phyloP scores from a whole-genome alignment of 2,113 vertebrate species.

The Aegotheles bennettii region DNA sequence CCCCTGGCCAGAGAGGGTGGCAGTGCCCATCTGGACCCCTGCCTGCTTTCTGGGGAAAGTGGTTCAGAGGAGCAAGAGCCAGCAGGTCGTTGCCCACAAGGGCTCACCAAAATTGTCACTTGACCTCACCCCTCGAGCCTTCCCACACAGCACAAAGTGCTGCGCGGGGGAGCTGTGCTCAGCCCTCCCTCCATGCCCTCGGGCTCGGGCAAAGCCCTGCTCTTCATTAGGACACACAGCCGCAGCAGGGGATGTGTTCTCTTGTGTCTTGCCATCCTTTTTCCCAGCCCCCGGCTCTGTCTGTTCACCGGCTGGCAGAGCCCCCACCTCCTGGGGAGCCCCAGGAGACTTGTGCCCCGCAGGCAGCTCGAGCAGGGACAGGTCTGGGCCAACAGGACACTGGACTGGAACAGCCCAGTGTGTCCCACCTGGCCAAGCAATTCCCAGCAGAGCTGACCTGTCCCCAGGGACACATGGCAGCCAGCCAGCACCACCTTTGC shows the following conservation, averaged over 20 bases:
- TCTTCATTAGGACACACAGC: not conserved
- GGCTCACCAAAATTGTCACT: not conserved
- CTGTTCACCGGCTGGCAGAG: not conserved
- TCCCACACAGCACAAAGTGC: fast-evolving
- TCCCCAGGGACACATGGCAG: not conserved
- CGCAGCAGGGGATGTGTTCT: slow-evolving; percentile 28
- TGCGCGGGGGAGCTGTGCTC: not conserved
- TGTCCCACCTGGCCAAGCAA: not conserved
- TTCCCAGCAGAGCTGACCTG: not conserved
- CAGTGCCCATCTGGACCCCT: not conserved
- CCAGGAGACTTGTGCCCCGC: fast-evolving
- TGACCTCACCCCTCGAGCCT: not conserved
- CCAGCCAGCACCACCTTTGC: not conserved
- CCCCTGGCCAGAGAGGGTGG: not conserved
- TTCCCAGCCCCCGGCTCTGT: not conserved
- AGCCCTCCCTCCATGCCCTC: not conserved
- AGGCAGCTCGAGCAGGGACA: fast-evolving
- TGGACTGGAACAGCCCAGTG: fast-evolving
- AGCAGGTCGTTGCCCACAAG: not conserved
- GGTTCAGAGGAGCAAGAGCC: not conserved
- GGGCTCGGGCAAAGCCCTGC: not conserved
- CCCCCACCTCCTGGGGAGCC: not conserved
- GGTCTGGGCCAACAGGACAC: not conserved
- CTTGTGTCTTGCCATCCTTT: not conserved
- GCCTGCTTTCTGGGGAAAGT: not conserved